Base-by-base conservation (phyloP, 2,888 invertebrate genomes). In the Andrena haemorrhoa region DNA sequence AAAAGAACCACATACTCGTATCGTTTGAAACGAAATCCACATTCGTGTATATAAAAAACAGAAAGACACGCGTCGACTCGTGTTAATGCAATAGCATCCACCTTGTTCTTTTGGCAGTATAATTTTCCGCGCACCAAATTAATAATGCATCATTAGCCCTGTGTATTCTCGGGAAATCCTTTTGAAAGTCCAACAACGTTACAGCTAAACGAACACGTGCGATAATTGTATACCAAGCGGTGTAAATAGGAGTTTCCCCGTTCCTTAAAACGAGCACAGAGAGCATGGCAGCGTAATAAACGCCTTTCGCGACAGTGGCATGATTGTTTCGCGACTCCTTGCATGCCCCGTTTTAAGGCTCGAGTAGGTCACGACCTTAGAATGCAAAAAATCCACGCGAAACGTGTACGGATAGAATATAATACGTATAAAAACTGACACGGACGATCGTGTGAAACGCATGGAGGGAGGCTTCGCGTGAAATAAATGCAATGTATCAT, bases 71-170 rank as follows among this genome's bases (percentile, higher is more conserved):
- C 69, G 72, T 91, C 88, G 90, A 91, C 88, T 91, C 88, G 88
- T 86, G 72, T 90, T 86, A 92, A 92, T 91, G 91, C 92, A 92
- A 90, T 88, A 91, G 90, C 90, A 91, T 91, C 87, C 85, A 85
- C 89, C 91, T 56, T 26, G 10, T 56, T 26, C 56, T 4, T 26
- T 92, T 93, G 93, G 93, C 93, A 93, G 93, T 93, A 91, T 89
- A 90, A 89, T 91, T 90, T 85, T 79, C 76, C 73, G 68, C 77
- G 76, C 88, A 88, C 76, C 80, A 77, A 87, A 79, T 63, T 4
- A 79, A 70, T 70, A 79, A 83, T 78, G 53, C 75, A 83, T 80
- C 70, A 68, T 84, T 51, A 78, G 75, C 61, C 56, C 49, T 60
- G 41, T 71, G 12, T 78, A 76, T 53, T 71, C 5, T 78, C 75